phyloP scores from a whole-genome alignment of 1,140 invertebrate species.

The Tachypleus tridentatus region DNA sequence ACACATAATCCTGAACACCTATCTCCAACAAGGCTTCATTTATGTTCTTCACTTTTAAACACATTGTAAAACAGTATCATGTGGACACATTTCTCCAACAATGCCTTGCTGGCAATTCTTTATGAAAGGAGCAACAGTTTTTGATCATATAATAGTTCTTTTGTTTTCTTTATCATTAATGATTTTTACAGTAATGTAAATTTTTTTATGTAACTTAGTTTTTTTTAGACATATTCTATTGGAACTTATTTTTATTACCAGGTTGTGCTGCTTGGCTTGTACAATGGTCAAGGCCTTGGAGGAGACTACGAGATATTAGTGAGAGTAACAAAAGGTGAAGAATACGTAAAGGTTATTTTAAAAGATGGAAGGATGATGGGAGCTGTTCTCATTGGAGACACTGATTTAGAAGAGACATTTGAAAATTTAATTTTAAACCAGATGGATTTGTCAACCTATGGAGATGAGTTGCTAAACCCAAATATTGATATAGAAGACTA shows the following conservation, averaged over 20 bases:
- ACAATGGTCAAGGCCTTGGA: conserved; percentile 79
- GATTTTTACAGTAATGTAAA: no score
- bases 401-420: conserved; percentile 93
- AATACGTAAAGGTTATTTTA: conserved; percentile 86
- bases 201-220: no score
- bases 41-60: no score
- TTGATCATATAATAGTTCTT: no score
- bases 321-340: conserved; percentile 57
- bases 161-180: no score
- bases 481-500: conserved; percentile 97
- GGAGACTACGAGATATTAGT: conserved; percentile 76
- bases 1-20: no score
- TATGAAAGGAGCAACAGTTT: no score
- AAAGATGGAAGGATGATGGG: conserved; percentile 76
- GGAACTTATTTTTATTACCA: conserved; percentile 22
- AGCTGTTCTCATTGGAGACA: conserved; percentile 90
- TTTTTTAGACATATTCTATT: no score
- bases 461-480: conserved; percentile 86
- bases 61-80: no score
- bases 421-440: conserved; percentile 96
- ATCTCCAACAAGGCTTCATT: no score
- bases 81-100: no score
- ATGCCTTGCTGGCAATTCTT: no score
- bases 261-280: conserved; percentile 75
- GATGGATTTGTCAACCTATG: conserved; percentile 73